Conservation (phyloP, 2,888 invertebrate genomes). For the Ligdia adustata region DNA sequence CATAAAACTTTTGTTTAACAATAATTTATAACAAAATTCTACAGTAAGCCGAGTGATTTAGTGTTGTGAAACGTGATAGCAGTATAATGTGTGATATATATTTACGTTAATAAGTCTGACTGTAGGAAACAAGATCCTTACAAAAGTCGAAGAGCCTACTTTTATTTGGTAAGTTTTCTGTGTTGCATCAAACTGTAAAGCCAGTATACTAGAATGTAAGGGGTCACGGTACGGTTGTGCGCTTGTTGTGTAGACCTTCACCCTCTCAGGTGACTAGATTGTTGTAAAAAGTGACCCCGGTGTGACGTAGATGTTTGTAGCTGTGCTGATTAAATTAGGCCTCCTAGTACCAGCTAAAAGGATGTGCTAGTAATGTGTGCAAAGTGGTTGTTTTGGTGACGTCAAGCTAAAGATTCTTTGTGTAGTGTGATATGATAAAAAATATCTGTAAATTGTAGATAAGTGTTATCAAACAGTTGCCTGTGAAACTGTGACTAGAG, state of each 20-base stretch:
- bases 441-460: constrained; percentile 66
- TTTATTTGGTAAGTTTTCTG: constrained; percentile 74
- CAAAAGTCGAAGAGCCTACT: constrained; percentile 54
- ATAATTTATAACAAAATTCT: constrained; percentile 70
- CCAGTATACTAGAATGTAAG: constrained; percentile 24
- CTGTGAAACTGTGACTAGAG: constrained; percentile 20
- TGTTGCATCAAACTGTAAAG: constrained; percentile 57
- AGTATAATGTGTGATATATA: constrained; percentile 73
- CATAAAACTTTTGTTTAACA: constrained; percentile 75
- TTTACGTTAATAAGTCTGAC: constrained; percentile 63
- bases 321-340: constrained; percentile 50
- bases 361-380: constrained; percentile 59
- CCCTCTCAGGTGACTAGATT: constrained; percentile 34
- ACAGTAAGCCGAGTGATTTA: constrained; percentile 63
- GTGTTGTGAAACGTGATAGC: constrained; percentile 67
- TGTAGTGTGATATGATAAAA: constrained; percentile 70
- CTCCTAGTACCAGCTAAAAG: constrained; percentile 52
- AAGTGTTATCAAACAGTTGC: constrained; percentile 50
- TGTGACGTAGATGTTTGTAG: constrained; percentile 52
- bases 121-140: constrained; percentile 57
- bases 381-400: constrained; percentile 66
- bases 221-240: constrained; percentile 37
- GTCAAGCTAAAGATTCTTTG: constrained; percentile 69
- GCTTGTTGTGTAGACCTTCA: constrained; percentile 34
- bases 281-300: constrained; percentile 47